Evolutionary conservation across 2,888 invertebrate species (phyloP), one percentile per base, ranked within the genome.

Genomic region (Philereme transversata): DNA sequence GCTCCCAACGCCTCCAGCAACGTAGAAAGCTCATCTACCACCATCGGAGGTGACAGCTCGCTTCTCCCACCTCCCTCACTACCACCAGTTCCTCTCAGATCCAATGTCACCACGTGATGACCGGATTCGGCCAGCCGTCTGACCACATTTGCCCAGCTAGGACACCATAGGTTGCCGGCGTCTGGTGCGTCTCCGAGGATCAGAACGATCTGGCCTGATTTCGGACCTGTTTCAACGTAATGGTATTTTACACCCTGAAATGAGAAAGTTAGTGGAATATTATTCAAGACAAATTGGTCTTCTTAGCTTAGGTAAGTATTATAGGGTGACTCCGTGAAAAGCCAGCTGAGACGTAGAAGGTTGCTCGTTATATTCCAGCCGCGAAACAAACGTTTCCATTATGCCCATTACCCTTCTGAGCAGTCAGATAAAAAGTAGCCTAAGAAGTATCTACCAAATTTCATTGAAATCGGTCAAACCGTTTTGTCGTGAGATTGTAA

Each of bases 171-270:
- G 43, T 84, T 82, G 0, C 81, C 82, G 0, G 80, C 76, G 44
- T 90, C 88, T 5, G 91, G 92, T 0, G 92, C 90, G 60, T 92
- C 87, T 9, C 89, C 87, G 3, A 92, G 76, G n/a, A 91, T 82
- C 3, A 92, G 72, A 0, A 90, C 81, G 40, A 81, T 68, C 57
- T 80, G 79, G 0, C 90, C 90, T 9, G 76, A 73, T 67, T 82
- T 86, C 1, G 88, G 86, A 0, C 92, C 92, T 4, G 87, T 87
- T 75, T 90, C 88, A 11, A 91, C 88, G 71, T 92, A 92, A 69
- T 92, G 92, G 69, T 92, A 92, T 81, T 92, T 92, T 10, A 89
- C 88, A 5, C 89, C 90, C 91, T 92, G 79, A 3, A 78, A 78
- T 45, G 1, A 35, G 62, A 43, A 60, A 52, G 50, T 11, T 34